A percentile compares a stretch with the other conserved stretches of the same genome.
Evolutionary conservation across 2,888 invertebrate species (phyloP).

Genomic region (Xylota sylvarum): DNA sequence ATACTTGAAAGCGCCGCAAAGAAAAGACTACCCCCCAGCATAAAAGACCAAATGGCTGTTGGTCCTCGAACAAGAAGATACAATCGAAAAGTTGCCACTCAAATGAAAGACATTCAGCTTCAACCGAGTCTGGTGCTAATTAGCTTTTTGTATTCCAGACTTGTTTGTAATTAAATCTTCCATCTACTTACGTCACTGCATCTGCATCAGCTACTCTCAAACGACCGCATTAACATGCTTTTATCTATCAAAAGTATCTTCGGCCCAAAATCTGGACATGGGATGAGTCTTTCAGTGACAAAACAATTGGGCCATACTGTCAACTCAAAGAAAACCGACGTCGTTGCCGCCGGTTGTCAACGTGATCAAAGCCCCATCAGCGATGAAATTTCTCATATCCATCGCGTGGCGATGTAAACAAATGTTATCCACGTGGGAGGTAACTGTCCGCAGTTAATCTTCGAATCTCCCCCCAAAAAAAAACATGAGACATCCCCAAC

Average conservation of each 20-base stretch:
- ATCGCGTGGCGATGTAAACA: conserved; percentile 31
- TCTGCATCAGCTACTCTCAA: background rate
- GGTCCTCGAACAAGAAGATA: no score
- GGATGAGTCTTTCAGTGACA: conserved; percentile 18
- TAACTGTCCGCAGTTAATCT: conserved; percentile 6
- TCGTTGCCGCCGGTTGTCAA: conserved; percentile 37
- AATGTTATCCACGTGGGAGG: conserved; percentile 28
- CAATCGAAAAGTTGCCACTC: no score
- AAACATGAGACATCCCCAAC: conserved; percentile 1
- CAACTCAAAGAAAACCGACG: conserved; percentile 32
- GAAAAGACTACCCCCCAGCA: no score
- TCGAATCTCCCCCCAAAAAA: no score
- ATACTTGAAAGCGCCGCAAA: no score
- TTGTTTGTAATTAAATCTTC: background rate
- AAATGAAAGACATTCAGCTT: no score
- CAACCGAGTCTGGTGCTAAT: background rate
- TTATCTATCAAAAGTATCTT: background rate
- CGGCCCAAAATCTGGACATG: background rate
- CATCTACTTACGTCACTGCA: background rate
- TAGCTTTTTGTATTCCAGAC: background rate
- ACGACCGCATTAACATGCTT: conserved; percentile 4
- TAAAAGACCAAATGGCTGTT: no score
- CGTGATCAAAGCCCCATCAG: conserved; percentile 44
- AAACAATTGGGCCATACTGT: conserved; percentile 1
- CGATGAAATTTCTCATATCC: conserved; percentile 32